Conservation (phyloP, 2,888 invertebrate genomes). For the Protodeltote pygarga region DNA sequence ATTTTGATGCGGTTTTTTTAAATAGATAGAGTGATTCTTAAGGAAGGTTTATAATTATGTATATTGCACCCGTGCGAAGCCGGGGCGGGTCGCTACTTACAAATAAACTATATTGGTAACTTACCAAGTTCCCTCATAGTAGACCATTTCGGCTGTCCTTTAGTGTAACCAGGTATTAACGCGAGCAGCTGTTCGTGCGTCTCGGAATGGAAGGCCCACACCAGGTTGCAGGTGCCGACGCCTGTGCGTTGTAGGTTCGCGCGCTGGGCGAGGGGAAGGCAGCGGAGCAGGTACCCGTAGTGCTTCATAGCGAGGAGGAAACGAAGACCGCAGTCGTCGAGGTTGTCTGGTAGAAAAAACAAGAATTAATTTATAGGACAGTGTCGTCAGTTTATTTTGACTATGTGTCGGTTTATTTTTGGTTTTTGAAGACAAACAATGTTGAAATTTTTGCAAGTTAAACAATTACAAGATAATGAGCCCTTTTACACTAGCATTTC, state of each 20-base stretch:
- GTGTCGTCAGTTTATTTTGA: too few species aligned
- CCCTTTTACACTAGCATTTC: too few species aligned
- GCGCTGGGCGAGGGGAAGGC: constrained; percentile 96
- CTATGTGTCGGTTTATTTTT: too few species aligned
- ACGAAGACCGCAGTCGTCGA: constrained; percentile 98
- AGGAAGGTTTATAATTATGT: too few species aligned
- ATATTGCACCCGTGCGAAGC: too few species aligned
- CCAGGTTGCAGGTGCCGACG: constrained; percentile 95
- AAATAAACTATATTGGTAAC: constrained; percentile 20
- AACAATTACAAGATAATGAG: too few species aligned
- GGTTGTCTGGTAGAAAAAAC: constrained; percentile 86
- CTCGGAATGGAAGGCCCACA: constrained; percentile 99
- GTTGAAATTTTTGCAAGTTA: too few species aligned
- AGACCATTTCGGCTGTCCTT: constrained; percentile 95
- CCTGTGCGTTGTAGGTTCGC: constrained; percentile 95
- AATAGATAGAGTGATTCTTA: too few species aligned
- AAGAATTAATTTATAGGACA: too few species aligned
- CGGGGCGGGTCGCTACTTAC: too few species aligned
- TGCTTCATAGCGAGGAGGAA: constrained; percentile 99
- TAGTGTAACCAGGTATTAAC: constrained; percentile 95
- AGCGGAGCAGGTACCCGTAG: constrained; percentile 97
- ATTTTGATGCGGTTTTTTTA: too few species aligned
- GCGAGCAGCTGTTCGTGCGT: constrained; percentile 97
- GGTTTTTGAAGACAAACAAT: too few species aligned
- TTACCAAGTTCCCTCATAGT: constrained; percentile 94